A percentile compares a stretch with the other conserved stretches of the same genome.
Evolutionary conservation across 2,888 invertebrate species (phyloP).

Genomic region (Drosophila siamana): DNA sequence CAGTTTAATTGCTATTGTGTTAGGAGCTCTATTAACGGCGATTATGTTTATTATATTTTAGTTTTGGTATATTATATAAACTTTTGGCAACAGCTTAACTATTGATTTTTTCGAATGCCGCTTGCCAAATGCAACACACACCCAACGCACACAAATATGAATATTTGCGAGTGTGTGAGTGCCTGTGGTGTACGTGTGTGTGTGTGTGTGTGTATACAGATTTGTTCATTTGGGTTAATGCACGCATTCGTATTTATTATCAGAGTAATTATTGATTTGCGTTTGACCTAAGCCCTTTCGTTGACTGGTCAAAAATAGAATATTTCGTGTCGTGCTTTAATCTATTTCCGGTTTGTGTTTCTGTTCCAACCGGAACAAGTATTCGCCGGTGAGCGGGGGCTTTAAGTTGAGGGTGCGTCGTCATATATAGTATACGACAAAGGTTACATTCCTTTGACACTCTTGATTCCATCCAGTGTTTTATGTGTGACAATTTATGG

Average conservation of each 20-base stretch:
- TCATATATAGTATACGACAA: constrained; percentile 19
- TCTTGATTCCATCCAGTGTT: constrained; percentile 34
- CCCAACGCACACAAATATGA: constrained; percentile 3
- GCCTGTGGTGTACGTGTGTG: neutral
- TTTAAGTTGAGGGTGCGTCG: constrained; percentile 39
- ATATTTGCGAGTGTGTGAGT: constrained; percentile 5
- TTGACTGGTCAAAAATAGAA: constrained; percentile 56
- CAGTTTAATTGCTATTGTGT: neutral
- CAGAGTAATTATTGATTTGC: constrained; percentile 57
- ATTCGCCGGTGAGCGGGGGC: constrained; percentile 2
- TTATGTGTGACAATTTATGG: constrained; percentile 33
- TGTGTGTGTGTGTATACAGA: constrained; percentile 19
- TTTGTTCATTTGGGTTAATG: constrained; percentile 62
- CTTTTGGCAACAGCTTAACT: constrained; percentile 25
- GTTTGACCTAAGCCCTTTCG: constrained; percentile 29
- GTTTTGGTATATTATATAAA: constrained; percentile 32
- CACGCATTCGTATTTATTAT: constrained; percentile 52
- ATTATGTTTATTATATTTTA: neutral
- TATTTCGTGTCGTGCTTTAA: constrained; percentile 23
- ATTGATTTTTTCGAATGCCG: constrained; percentile 64
- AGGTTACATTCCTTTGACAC: constrained; percentile 28
- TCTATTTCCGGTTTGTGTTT: constrained; percentile 58
- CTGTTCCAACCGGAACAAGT: constrained; percentile 5
- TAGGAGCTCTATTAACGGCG: neutral
- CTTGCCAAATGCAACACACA: constrained; percentile 53